phyloP scores from a whole-genome alignment of 2,888 invertebrate species.

The Drosophila anomelani region DNA sequence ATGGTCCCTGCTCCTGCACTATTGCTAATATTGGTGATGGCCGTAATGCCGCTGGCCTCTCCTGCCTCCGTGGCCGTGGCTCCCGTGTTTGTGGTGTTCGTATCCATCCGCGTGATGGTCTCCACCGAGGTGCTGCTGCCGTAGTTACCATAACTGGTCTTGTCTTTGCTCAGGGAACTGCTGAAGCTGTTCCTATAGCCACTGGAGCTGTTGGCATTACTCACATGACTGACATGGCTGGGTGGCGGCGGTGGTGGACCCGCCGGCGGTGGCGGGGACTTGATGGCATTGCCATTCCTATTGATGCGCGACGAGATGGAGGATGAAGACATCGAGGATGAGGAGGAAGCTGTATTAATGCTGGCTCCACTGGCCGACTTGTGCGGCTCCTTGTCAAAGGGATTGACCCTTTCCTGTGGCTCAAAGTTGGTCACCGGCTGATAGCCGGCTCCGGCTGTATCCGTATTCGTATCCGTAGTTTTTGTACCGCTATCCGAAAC shows the following conservation, averaged over 20 bases:
- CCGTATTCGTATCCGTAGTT: constrained; percentile 67
- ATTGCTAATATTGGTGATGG: constrained; percentile 61
- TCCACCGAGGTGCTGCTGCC: constrained; percentile 81
- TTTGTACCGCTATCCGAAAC: constrained; percentile 80
- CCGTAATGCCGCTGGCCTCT: constrained; percentile 64
- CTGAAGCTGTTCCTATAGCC: constrained; percentile 78
- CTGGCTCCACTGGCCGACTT: constrained; percentile 67
- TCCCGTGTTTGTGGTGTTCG: constrained; percentile 75
- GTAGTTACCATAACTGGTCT: constrained; percentile 76
- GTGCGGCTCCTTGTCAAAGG: constrained; percentile 83
- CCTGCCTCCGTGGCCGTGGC: constrained; percentile 64
- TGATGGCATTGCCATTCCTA: constrained; percentile 77
- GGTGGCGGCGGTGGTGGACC: constrained; percentile 82
- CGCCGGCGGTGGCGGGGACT: constrained; percentile 80
- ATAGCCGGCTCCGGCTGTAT: constrained; percentile 55
- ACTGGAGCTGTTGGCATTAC: constrained; percentile 62
- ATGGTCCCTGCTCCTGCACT: constrained; percentile 32
- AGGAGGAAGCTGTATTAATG: constrained; percentile 67
- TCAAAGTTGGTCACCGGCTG: constrained; percentile 84
- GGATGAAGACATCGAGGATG: constrained; percentile 79
- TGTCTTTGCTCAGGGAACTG: constrained; percentile 68
- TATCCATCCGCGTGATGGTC: constrained; percentile 82
- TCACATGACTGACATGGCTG: constrained; percentile 47
- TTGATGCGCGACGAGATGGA: constrained; percentile 82
- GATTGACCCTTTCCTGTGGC: constrained; percentile 84